Percentiles rank a stretch among this genome's conserved stretches.
These are phyloP conservation scores for Pangasianodon gigas DNA, from an alignment of 2,113 vertebrate species.

Conservation along the genomic window DNA sequence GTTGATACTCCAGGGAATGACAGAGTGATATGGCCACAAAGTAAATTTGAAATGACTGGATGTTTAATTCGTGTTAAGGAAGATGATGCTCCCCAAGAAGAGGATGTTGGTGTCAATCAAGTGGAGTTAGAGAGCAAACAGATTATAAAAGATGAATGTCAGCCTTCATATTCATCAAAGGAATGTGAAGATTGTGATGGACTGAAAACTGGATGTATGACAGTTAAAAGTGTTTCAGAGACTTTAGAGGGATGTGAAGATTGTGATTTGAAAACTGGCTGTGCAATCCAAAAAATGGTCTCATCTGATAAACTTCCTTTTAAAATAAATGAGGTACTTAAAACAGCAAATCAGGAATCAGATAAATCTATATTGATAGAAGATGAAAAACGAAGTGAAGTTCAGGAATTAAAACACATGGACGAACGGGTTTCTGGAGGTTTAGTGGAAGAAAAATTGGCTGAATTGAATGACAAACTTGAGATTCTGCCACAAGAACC, in stretches of 20 bases:
- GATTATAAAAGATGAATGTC: slow-evolving; percentile 35
- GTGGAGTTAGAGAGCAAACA: slow-evolving; percentile 14
- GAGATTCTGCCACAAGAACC: background rate
- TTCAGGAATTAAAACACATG: background rate
- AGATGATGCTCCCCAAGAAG: slow-evolving; percentile 49
- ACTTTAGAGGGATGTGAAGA: slow-evolving; percentile 3
- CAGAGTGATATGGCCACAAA: slow-evolving; percentile 69
- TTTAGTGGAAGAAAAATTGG: background rate
- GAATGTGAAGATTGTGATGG: background rate
- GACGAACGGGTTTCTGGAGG: background rate
- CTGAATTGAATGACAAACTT: slow-evolving; percentile 5
- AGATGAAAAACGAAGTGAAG: background rate
- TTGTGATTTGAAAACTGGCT: slow-evolving; percentile 21
- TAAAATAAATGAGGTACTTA: background rate
- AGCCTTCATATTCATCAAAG: slow-evolving; percentile 24
- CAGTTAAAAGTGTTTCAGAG: slow-evolving; percentile 11
- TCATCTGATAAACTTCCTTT: background rate
- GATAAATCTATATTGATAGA: background rate
- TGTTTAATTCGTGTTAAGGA: slow-evolving; percentile 61
- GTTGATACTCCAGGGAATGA: slow-evolving; percentile 55
- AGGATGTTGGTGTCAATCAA: slow-evolving; percentile 39
- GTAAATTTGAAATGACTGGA: slow-evolving; percentile 73
- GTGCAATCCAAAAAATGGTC: slow-evolving; percentile 13
- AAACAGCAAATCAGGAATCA: slow-evolving; percentile 7
- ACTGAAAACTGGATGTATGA: slow-evolving; percentile 1